phyloP scores from a whole-genome alignment of 2,888 invertebrate genomes.

The Ochropleura leucogaster region DNA sequence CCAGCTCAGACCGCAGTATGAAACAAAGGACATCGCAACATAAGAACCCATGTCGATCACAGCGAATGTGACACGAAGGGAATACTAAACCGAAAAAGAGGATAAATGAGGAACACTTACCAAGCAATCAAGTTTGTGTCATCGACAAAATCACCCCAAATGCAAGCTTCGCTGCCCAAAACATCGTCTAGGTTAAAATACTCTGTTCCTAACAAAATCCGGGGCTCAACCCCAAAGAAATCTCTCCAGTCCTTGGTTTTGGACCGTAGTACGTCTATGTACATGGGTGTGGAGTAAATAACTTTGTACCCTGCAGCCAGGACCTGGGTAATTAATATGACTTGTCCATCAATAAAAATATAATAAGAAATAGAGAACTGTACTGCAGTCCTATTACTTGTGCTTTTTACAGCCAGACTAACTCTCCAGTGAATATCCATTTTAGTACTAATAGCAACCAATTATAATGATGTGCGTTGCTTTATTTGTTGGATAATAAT shows the following conservation, averaged over 20 bases:
- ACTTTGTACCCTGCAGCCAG: slow-evolving; percentile 83
- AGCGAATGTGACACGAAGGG: neutral
- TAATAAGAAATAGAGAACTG: neutral
- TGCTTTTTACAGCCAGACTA: neutral
- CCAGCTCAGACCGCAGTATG: too few relatives aligned
- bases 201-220: slow-evolving; percentile 83
- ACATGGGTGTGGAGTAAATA: slow-evolving; percentile 96
- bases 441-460: neutral
- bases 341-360: neutral
- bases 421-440: neutral
- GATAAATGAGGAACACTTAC: slow-evolving; percentile 63
- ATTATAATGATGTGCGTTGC: neutral
- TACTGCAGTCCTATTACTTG: neutral
- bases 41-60: neutral
- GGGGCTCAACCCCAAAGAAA: slow-evolving; percentile 93
- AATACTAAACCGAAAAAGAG: neutral
- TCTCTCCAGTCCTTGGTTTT: slow-evolving; percentile 92
- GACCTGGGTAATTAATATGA: slow-evolving; percentile 25
- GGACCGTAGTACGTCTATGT: slow-evolving; percentile 91
- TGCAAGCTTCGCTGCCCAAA: slow-evolving; percentile 97
- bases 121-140: slow-evolving; percentile 89
- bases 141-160: slow-evolving; percentile 97
- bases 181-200: slow-evolving; percentile 90
- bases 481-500: neutral
- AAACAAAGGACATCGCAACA: neutral